Evolutionary conservation across 1,140 invertebrate species (phyloP).

Genomic region (Drosophila athabasca): DNA sequence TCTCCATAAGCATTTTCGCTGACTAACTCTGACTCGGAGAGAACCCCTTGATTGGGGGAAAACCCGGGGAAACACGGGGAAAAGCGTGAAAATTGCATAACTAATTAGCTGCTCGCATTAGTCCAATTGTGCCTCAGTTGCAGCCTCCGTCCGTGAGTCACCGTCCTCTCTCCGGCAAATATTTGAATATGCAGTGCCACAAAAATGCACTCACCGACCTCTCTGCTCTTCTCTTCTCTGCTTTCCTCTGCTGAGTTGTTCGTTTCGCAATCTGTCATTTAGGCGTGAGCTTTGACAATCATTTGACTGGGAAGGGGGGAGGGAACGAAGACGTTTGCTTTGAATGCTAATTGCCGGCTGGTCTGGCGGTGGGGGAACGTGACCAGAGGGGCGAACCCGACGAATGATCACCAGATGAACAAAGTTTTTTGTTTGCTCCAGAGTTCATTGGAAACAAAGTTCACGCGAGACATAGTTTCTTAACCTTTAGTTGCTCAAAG

Average conservation of each 20-base stretch:
- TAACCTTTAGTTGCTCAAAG: too few species aligned
- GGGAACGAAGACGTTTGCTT: slow-evolving; percentile 15
- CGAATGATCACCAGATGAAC: background rate
- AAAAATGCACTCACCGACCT: slow-evolving; percentile 28
- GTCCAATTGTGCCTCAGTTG: background rate
- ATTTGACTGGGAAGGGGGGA: background rate
- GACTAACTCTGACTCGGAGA: background rate
- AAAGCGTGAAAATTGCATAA: slow-evolving; percentile 42
- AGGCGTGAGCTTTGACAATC: slow-evolving; percentile 45
- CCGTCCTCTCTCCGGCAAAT: slow-evolving; percentile 10
- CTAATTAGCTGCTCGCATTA: slow-evolving; percentile 38
- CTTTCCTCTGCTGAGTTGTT: slow-evolving; percentile 21
- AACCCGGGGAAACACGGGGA: background rate
- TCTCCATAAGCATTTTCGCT: slow-evolving; percentile 1
- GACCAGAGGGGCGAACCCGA: too few species aligned
- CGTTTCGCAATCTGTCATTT: slow-evolving; percentile 43
- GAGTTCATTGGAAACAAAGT: too few species aligned
- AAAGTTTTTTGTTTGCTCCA: too few species aligned
- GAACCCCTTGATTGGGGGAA: too few species aligned
- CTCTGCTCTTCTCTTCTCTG: background rate
- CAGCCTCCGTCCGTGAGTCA: slow-evolving; percentile 33
- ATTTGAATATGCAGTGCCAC: slow-evolving; percentile 23
- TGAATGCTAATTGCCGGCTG: slow-evolving; percentile 38
- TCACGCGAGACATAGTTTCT: too few species aligned
- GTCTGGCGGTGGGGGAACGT: background rate